Percentiles rank a stretch among this genome's conserved stretches.
phyloP scores from a whole-genome alignment of 2,888 invertebrate species.

The Sinohyriopsis cumingii region DNA sequence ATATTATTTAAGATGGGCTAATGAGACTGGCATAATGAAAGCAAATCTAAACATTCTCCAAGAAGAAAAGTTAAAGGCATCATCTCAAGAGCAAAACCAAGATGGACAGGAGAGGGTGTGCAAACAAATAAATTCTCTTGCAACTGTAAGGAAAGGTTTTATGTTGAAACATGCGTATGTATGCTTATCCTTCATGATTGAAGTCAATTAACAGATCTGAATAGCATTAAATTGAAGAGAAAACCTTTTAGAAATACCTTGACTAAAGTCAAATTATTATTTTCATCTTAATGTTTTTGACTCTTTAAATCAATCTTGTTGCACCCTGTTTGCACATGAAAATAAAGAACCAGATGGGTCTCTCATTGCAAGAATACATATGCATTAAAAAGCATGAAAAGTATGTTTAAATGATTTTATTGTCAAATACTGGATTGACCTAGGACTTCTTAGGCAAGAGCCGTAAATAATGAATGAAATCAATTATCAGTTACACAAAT shows the following conservation, averaged over 20 bases:
- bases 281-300: neutral
- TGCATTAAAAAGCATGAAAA: conserved; percentile 4
- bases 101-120: neutral
- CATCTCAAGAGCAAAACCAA: too few species aligned
- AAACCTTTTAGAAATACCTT: neutral
- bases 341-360: neutral
- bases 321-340: neutral
- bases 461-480: neutral
- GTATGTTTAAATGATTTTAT: conserved; percentile 2
- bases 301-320: conserved; percentile 1
- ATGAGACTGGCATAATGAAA: too few species aligned
- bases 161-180: neutral
- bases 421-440: neutral
- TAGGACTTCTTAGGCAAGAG: neutral
- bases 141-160: neutral
- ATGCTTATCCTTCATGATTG: neutral
- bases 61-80: too few species aligned
- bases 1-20: too few species aligned
- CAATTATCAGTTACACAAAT: conserved; percentile 1
- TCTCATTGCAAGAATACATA: conserved; percentile 2
- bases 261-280: neutral
- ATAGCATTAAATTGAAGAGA: conserved; percentile 1
- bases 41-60: too few species aligned
- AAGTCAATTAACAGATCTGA: neutral
- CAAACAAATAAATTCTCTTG: neutral